Evolutionary conservation across 2,888 invertebrate species (phyloP), one percentile per base, ranked within the genome.

Genomic region (Notocelia uddmanniana): DNA sequence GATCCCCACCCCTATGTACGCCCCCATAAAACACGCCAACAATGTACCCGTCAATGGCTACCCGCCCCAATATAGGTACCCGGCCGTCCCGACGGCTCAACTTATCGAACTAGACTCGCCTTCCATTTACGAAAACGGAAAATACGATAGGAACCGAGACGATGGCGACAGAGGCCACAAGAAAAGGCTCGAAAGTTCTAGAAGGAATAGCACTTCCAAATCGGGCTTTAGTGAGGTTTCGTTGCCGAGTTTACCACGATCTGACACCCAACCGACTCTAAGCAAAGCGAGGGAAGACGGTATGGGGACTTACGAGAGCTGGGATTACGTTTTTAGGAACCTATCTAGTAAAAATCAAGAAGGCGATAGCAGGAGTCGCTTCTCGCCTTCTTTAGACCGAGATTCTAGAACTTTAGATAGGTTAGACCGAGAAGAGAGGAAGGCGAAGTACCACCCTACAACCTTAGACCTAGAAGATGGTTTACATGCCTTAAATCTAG

Each of bases 271-370:
- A 54, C 94, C 94, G 1, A 81, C 88, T 0, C 74, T 94, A 3
- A 94, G 93, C 75, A 94, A 94, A 77, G 95, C 95, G 23, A 93
- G 92, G 73, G 95, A 96, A 76, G 96, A 96, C 75, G 96, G 95
- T 0, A 95, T 95, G 82, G 96, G 96, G 0, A 96, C 95, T 0
- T 95, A 95, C 70, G 97, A 97, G 76, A 95, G 95, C 66, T 97
- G 97, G 97, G 96, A 96, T 82, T 97, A 97, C 81, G 97, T 97
- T 0, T 97, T 96, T 82, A 95, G 95, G 77, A 96, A 96, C 83
- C 89, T 97, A 45, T 96, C 97, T 72, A 96, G 95, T 77, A 95
- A 96, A 79, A 96, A 96, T 0, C 96, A 97, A 77, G 92, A 94
- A 1, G 93, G 92, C 34, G 96, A 96, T 78, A 95, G 95, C 0